Percentiles rank a stretch among this genome's conserved stretches.
Conservation (phyloP, 2,888 invertebrate species). For the Incurvaria masculella region DNA sequence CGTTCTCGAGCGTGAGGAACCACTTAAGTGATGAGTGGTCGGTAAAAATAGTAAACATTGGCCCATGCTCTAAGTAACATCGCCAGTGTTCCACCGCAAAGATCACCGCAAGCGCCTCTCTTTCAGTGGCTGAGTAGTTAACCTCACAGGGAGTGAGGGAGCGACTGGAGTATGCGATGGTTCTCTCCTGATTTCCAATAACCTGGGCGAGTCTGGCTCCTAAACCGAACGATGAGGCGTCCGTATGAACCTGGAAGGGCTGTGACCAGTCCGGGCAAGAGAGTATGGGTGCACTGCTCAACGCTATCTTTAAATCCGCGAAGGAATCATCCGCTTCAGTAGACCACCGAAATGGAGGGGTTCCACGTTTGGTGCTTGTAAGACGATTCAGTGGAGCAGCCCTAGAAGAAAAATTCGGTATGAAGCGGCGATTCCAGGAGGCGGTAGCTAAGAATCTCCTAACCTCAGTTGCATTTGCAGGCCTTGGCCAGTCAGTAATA, state of each 20-base stretch:
- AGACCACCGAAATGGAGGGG: too few relatives aligned
- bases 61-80: not conserved
- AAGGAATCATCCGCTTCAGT: too few relatives aligned
- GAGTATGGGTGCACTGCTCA: too few relatives aligned
- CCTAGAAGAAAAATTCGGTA: too few relatives aligned
- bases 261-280: too few relatives aligned
- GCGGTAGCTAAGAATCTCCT: too few relatives aligned
- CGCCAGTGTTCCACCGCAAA: not conserved
- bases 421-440: too few relatives aligned
- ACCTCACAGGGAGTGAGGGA: not conserved
- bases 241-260: not conserved
- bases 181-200: not conserved
- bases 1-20: slow-evolving; percentile 8
- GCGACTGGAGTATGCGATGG: not conserved
- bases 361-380: too few relatives aligned
- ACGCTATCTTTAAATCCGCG: too few relatives aligned
- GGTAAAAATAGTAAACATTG: slow-evolving; percentile 6
- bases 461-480: too few relatives aligned
- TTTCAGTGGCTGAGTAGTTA: not conserved
- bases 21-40: slow-evolving; percentile 18
- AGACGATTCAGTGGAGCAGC: too few relatives aligned
- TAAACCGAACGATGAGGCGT: not conserved
- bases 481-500: too few relatives aligned
- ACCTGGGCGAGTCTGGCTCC: not conserved
- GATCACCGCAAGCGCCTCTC: not conserved